A percentile compares a stretch with the other conserved stretches of the same genome.
These are phyloP conservation scores for Aphelinus certus DNA, from an alignment of 1,140 invertebrate species.

Conservation along the genomic window DNA sequence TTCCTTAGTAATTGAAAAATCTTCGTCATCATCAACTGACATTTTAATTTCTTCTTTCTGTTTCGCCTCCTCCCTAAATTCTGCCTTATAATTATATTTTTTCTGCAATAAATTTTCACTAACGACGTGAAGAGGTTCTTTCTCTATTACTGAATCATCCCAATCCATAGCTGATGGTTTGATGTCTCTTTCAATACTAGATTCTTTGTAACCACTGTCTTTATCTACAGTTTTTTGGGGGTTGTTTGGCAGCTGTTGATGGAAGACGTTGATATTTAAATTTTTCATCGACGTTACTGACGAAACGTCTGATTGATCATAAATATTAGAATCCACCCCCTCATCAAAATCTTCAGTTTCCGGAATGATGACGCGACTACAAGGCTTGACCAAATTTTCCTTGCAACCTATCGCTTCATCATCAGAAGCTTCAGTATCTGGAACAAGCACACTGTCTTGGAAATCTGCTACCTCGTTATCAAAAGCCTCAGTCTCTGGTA, in stretches of 20 bases:
- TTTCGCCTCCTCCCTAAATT: conserved; percentile 1
- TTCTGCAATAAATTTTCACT: conserved; percentile 4
- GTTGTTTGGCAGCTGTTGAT: conserved; percentile 3
- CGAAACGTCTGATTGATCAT: no score
- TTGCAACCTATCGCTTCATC: not conserved
- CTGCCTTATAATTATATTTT: not conserved
- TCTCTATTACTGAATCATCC: conserved; percentile 22
- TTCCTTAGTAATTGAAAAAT: conserved; percentile 21
- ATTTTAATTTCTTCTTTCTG: not conserved
- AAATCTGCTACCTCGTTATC: conserved; percentile 3
- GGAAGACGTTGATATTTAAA: no score
- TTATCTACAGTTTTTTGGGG: not conserved
- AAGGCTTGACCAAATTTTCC: not conserved
- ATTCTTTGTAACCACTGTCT: conserved; percentile 29
- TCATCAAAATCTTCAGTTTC: conserved; percentile 31
- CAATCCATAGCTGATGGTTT: conserved; percentile 20
- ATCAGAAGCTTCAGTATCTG: conserved; percentile 37
- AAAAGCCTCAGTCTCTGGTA: conserved; percentile 37
- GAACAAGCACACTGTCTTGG: not conserved
- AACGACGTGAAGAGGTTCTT: conserved; percentile 16
- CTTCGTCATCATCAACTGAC: not conserved
- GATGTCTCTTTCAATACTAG: conserved; percentile 10
- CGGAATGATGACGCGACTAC: not conserved
- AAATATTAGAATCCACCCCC: no score
- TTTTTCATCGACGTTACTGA: not conserved